Percentiles rank a stretch among this genome's conserved stretches.
Evolutionary conservation across 2,113 vertebrate species (phyloP).

Genomic region (Melanotaenia duboulayi): DNA sequence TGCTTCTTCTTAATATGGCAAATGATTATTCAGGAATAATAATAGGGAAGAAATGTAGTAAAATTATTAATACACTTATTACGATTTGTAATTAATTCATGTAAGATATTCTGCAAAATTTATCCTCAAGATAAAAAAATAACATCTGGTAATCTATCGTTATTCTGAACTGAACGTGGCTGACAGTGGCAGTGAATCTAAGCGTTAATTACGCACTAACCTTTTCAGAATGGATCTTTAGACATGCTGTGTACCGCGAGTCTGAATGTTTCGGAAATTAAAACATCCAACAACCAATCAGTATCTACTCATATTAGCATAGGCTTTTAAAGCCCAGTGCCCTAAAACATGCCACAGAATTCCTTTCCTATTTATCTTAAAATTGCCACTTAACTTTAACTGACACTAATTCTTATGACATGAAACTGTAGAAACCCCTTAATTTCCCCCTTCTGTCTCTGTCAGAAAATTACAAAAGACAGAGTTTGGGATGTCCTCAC

Average conservation of each 20-base stretch:
- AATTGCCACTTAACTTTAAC: slow-evolving; percentile 93
- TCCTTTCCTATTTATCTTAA: slow-evolving; percentile 87
- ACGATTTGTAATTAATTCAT: slow-evolving; percentile 1
- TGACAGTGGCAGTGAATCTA: slow-evolving; percentile 77
- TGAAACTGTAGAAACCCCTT: slow-evolving; percentile 91
- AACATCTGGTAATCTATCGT: slow-evolving; percentile 54
- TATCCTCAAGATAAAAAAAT: slow-evolving; percentile 40
- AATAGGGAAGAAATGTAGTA: not conserved
- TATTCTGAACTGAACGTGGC: slow-evolving; percentile 69
- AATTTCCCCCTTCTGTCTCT: slow-evolving; percentile 84
- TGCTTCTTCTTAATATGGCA: slow-evolving; percentile 47
- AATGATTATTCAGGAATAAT: slow-evolving; percentile 73
- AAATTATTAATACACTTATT: not conserved
- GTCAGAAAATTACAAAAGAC: slow-evolving; percentile 97
- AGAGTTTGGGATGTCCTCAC: slow-evolving; percentile 95
- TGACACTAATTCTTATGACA: slow-evolving; percentile 98
- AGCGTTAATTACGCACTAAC: slow-evolving; percentile 80
- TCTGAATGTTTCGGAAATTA: slow-evolving; percentile 75
- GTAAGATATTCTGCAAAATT: not conserved
- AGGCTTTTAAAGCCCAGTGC: slow-evolving; percentile 69
- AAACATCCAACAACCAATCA: slow-evolving; percentile 77
- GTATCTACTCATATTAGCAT: slow-evolving; percentile 79
- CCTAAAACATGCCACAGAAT: slow-evolving; percentile 74
- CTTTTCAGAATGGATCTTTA: slow-evolving; percentile 82
- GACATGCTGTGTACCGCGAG: slow-evolving; percentile 67